A percentile compares a stretch with the other conserved stretches of the same genome.
phyloP scores from a whole-genome alignment of 2,888 invertebrate genomes.

The Brachyopa scutellaris region DNA sequence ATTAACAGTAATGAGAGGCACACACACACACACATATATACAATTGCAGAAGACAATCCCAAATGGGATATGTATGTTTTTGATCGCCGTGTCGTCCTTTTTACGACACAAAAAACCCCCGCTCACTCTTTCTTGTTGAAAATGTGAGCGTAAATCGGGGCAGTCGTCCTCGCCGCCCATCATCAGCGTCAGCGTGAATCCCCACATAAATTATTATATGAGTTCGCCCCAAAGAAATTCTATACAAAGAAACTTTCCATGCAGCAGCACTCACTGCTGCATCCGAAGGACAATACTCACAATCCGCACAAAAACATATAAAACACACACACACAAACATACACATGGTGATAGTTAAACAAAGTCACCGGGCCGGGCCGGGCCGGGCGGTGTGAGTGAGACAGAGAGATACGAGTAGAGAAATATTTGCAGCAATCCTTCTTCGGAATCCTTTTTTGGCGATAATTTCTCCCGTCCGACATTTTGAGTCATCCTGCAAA shows the following conservation, averaged over 20 bases:
- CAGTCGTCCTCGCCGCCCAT: conserved; percentile 22
- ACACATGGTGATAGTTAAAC: background rate
- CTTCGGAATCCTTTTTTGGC: conserved; percentile 72
- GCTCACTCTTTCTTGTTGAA: background rate
- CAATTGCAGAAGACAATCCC: conserved; percentile 5
- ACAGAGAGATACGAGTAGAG: too few species aligned
- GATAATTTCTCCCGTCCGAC: conserved; percentile 73
- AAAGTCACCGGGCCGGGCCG: conserved; percentile 7
- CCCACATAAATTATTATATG: conserved; percentile 67
- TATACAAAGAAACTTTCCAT: conserved; percentile 56
- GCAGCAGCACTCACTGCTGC: conserved; percentile 53
- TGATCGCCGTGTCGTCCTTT: conserved; percentile 15
- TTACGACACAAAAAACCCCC: conserved; percentile 27
- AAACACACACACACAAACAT: conserved; percentile 4
- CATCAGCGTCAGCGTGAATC: conserved; percentile 56
- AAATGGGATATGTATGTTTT: conserved; percentile 14
- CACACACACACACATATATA: background rate
- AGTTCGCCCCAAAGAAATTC: conserved; percentile 47
- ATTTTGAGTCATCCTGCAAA: conserved; percentile 72
- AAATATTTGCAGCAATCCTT: conserved; percentile 73
- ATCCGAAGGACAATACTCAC: conserved; percentile 57
- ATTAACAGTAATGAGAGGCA: background rate
- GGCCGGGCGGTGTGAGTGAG: background rate
- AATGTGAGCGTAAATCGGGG: conserved; percentile 20
- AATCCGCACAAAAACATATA: conserved; percentile 38